These are phyloP conservation scores for Cheilosia vulpina DNA, from an alignment of 2,888 invertebrate species.

Conservation along the genomic window DNA sequence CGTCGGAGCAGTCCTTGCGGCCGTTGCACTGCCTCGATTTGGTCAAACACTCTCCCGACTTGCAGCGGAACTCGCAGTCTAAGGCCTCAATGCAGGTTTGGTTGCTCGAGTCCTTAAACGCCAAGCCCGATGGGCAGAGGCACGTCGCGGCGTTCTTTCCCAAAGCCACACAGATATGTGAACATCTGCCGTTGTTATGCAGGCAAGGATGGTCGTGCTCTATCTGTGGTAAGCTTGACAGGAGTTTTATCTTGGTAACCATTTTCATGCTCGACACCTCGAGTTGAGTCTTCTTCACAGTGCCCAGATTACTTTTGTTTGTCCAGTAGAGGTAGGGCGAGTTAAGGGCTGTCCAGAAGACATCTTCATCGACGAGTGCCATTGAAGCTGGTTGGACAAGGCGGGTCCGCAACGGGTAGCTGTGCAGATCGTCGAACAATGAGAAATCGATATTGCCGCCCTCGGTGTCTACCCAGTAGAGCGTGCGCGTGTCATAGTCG, in stretches of 20 bases:
- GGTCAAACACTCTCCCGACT: constrained; percentile 85
- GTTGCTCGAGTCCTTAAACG: constrained; percentile 83
- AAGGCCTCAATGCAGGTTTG: constrained; percentile 85
- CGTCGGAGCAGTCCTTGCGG: constrained; percentile 85
- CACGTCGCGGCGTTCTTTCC: constrained; percentile 82
- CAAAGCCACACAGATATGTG: constrained; percentile 88
- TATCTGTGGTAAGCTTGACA: constrained; percentile 74
- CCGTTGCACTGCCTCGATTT: constrained; percentile 85
- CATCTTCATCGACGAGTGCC: constrained; percentile 85
- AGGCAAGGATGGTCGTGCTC: constrained; percentile 85
- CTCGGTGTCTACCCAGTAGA: constrained; percentile 89
- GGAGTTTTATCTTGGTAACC: constrained; percentile 77
- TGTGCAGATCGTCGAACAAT: no score
- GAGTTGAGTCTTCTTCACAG: constrained; percentile 80
- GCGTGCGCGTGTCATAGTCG: constrained; percentile 84
- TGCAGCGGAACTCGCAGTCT: constrained; percentile 85
- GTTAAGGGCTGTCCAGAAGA: constrained; percentile 88
- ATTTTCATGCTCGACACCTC: constrained; percentile 76
- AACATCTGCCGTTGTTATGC: constrained; percentile 87
- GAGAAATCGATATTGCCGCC: no score
- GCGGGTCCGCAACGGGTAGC: no score
- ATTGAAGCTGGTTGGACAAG: constrained; percentile 86
- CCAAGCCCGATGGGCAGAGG: constrained; percentile 88
- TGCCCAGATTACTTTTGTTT: constrained; percentile 83
- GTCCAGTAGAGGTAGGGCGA: constrained; percentile 87